Evolutionary conservation across 2,888 invertebrate species (phyloP).

Genomic region (Drosophila paramelanica): DNA sequence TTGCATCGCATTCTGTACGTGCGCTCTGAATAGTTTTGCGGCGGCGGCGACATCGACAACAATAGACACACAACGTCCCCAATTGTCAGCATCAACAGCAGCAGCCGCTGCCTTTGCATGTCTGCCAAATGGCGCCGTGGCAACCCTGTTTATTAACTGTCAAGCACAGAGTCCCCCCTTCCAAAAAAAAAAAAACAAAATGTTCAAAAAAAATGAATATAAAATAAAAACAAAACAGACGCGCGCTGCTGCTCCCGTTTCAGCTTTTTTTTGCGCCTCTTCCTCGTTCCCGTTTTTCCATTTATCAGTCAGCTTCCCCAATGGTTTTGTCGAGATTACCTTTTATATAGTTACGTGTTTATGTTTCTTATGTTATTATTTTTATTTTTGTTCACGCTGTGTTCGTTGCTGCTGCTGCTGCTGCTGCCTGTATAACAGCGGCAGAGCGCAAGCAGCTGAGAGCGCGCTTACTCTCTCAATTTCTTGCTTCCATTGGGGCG

Average conservation of each 20-base stretch:
- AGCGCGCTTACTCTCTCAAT: conserved; percentile 1
- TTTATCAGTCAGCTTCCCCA: conserved; percentile 57
- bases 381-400: conserved; percentile 62
- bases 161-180: conserved; percentile 23
- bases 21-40: conserved; percentile 59
- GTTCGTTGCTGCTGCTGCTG: conserved; percentile 40
- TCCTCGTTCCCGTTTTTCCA: conserved; percentile 29
- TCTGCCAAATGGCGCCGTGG: conserved; percentile 40
- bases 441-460: conserved; percentile 11
- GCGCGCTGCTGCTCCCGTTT: conserved; percentile 38
- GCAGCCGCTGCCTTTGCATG: conserved; percentile 13
- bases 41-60: conserved; percentile 52
- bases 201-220: background rate
- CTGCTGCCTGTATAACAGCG: conserved; percentile 60
- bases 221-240: conserved; percentile 21
- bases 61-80: conserved; percentile 53
- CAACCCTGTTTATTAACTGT: conserved; percentile 71
- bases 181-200: background rate
- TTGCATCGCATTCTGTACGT: conserved; percentile 31
- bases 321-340: conserved; percentile 42
- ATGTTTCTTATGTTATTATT: conserved; percentile 76
- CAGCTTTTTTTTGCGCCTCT: conserved; percentile 1
- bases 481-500: conserved; percentile 16
- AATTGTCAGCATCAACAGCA: conserved; percentile 57
- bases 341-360: conserved; percentile 77